These are phyloP conservation scores for Congeria kusceri DNA, from an alignment of 2,888 invertebrate genomes.

Conservation along the genomic window DNA sequence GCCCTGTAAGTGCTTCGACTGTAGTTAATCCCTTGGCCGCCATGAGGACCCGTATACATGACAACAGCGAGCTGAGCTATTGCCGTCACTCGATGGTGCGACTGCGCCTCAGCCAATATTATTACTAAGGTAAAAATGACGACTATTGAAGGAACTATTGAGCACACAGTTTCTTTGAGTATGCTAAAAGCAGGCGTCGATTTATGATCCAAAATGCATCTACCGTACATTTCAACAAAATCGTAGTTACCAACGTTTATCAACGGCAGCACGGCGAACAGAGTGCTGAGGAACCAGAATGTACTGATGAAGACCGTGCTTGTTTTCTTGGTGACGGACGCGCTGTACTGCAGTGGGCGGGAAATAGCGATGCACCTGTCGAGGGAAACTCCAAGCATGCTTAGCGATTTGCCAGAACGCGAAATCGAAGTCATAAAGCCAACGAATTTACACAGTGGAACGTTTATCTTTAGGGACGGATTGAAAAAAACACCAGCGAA, in stretches of 20 bases:
- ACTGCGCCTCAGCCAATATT: constrained; percentile 65
- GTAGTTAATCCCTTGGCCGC: constrained; percentile 56
- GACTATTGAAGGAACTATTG: constrained; percentile 62
- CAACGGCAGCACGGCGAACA: constrained; percentile 65
- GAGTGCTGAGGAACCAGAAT: constrained; percentile 65
- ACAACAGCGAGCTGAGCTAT: constrained; percentile 69
- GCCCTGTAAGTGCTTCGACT: constrained; percentile 66
- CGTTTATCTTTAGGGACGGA: constrained; percentile 43
- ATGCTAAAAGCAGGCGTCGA: constrained; percentile 39
- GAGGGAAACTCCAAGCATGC: constrained; percentile 69
- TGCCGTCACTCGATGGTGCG: constrained; percentile 72
- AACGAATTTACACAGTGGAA: constrained; percentile 46
- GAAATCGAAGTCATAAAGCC: constrained; percentile 51
- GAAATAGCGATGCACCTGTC: constrained; percentile 74
- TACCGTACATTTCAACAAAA: constrained; percentile 48
- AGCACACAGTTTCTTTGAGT: constrained; percentile 59
- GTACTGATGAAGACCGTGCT: constrained; percentile 43
- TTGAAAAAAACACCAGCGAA: constrained; percentile 49
- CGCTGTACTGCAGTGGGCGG: constrained; percentile 70
- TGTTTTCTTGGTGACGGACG: constrained; percentile 59
- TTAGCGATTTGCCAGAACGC: constrained; percentile 54
- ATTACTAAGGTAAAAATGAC: constrained; percentile 61
- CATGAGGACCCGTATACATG: constrained; percentile 57
- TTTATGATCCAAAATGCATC: constrained; percentile 51
- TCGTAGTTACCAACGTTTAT: constrained; percentile 60